Conservation (phyloP, 2,113 vertebrate genomes). For the Hippocampus abdominalis region DNA sequence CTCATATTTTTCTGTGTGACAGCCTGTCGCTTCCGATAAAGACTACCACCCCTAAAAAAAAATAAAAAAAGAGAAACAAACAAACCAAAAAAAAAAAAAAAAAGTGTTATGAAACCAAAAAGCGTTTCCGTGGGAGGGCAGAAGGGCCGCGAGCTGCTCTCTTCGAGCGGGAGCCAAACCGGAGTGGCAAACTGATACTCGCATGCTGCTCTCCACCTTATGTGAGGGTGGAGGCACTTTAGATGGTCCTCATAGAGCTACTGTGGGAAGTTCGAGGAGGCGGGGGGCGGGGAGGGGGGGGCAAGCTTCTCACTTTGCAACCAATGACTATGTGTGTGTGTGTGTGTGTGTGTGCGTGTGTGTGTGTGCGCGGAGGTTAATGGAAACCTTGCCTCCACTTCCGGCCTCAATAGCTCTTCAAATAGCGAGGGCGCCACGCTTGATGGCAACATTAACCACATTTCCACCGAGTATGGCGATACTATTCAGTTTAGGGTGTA, state of each 20-base stretch:
- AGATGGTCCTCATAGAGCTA: constrained; percentile 10
- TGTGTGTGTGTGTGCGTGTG: constrained; percentile 3
- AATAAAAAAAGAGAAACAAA: background rate
- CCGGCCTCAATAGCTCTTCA: constrained; percentile 21
- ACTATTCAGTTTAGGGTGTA: background rate
- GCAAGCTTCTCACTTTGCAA: constrained; percentile 9
- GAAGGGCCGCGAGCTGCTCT: constrained; percentile 22
- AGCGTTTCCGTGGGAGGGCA: constrained; percentile 37
- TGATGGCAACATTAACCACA: background rate
- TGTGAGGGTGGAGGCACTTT: constrained; percentile 9
- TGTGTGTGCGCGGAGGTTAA: constrained; percentile 26
- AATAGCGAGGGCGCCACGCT: constrained; percentile 7
- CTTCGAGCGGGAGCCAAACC: constrained; percentile 10
- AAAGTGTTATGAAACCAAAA: constrained; percentile 17
- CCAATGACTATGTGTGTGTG: background rate
- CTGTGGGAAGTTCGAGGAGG: background rate
- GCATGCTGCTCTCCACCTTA: constrained; percentile 11
- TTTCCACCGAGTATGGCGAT: background rate
- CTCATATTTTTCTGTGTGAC: constrained; percentile 56
- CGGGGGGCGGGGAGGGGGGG: background rate
- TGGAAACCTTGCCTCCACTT: constrained; percentile 12
- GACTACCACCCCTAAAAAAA: constrained; percentile 4
- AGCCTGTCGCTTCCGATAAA: constrained; percentile 54
- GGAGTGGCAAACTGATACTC: constrained; percentile 15
- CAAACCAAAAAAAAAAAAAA: background rate